Conservation (phyloP, 1,140 invertebrate species). For the Drosophila arawakana region DNA sequence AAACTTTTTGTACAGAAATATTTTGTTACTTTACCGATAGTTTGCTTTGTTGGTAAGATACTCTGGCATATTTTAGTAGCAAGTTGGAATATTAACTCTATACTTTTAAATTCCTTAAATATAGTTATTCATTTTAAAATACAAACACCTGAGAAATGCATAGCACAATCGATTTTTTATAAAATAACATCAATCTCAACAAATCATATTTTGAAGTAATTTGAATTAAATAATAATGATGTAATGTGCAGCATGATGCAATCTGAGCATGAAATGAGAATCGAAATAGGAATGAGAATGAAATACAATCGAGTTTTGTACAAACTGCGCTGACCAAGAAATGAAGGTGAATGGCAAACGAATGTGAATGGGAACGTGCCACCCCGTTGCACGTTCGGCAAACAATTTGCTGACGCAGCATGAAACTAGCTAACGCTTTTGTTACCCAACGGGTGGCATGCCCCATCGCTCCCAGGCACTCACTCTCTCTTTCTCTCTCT, state of each 20-base stretch:
- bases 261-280: background rate
- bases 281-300: background rate
- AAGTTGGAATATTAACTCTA: too few species aligned
- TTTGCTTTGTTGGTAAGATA: too few species aligned
- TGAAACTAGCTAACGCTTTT: slow-evolving; percentile 30
- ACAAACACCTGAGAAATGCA: too few species aligned
- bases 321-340: background rate
- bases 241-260: slow-evolving; percentile 17
- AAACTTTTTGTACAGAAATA: too few species aligned
- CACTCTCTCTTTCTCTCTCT: background rate
- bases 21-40: too few species aligned
- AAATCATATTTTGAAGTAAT: too few species aligned
- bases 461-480: background rate
- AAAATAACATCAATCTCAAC: too few species aligned
- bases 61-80: too few species aligned
- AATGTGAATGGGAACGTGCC: background rate
- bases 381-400: slow-evolving; percentile 49
- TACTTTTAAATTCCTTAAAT: too few species aligned
- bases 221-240: slow-evolving; percentile 32
- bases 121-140: too few species aligned
- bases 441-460: background rate
- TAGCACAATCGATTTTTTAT: too few species aligned
- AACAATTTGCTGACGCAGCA: slow-evolving; percentile 63
- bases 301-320: slow-evolving; percentile 1
- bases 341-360: background rate